phyloP scores from a whole-genome alignment of 1,140 invertebrate species.

The Drosophila sp. region DNA sequence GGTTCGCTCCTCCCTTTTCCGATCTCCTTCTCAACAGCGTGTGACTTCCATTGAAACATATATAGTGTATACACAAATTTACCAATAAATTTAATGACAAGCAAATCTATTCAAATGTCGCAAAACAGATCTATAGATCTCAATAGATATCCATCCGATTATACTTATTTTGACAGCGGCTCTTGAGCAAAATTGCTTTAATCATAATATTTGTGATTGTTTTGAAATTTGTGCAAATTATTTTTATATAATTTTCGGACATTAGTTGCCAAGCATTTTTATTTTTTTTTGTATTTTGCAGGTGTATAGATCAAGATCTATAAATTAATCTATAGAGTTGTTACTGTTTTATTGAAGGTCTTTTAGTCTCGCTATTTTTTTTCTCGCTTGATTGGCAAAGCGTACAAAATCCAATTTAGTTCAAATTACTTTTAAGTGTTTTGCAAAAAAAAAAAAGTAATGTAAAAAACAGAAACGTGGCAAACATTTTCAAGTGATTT shows the following conservation, averaged over 20 bases:
- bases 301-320: slow-evolving; percentile 60
- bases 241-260: slow-evolving; percentile 61
- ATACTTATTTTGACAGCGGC: slow-evolving; percentile 25
- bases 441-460: slow-evolving; percentile 9
- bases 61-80: neutral
- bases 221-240: slow-evolving; percentile 68
- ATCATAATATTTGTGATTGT: slow-evolving; percentile 46
- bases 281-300: slow-evolving; percentile 22
- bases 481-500: slow-evolving; percentile 49
- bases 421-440: slow-evolving; percentile 78
- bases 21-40: slow-evolving; percentile 10
- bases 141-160: slow-evolving; percentile 10
- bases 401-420: slow-evolving; percentile 75
- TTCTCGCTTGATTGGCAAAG: slow-evolving; percentile 65
- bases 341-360: slow-evolving; percentile 36
- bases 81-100: slow-evolving; percentile 46
- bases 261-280: slow-evolving; percentile 34
- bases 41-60: slow-evolving; percentile 10
- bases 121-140: slow-evolving; percentile 27
- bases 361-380: slow-evolving; percentile 62
- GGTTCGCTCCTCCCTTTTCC: neutral
- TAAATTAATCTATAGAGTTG: slow-evolving; percentile 46
- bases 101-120: slow-evolving; percentile 47
- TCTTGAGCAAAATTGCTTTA: slow-evolving; percentile 34
- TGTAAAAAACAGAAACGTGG: slow-evolving; percentile 42